phyloP scores from a whole-genome alignment of 2,888 invertebrate genomes.

The Cheilosia vernalis region DNA sequence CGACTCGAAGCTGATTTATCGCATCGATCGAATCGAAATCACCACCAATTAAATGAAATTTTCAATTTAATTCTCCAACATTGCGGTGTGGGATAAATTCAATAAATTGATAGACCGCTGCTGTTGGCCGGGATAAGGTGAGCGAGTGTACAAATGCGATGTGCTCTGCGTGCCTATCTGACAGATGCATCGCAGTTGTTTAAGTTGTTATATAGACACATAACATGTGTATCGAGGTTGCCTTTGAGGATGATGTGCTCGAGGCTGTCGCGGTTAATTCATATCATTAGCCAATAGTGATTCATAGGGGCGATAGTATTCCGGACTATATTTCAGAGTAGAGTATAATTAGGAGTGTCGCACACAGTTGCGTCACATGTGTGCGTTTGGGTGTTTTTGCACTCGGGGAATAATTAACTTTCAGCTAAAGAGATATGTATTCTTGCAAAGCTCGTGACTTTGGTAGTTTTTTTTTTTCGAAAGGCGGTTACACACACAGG shows the following conservation, averaged over 20 bases:
- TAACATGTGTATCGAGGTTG: slow-evolving; percentile 50
- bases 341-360: slow-evolving; percentile 27
- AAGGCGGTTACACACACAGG: too few relatives aligned
- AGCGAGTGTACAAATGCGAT: slow-evolving; percentile 2
- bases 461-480: neutral
- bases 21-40: slow-evolving; percentile 31
- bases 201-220: slow-evolving; percentile 19
- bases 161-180: slow-evolving; percentile 25
- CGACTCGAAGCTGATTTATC: neutral
- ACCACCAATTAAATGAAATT: slow-evolving; percentile 52
- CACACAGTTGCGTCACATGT: slow-evolving; percentile 27
- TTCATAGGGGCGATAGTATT: slow-evolving; percentile 23
- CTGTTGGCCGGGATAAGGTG: neutral
- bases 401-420: slow-evolving; percentile 42
- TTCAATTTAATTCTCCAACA: slow-evolving; percentile 27
- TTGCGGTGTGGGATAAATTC: slow-evolving; percentile 41
- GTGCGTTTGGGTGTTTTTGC: neutral
- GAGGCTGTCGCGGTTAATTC: slow-evolving; percentile 18
- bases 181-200: slow-evolving; percentile 41
- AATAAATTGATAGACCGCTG: slow-evolving; percentile 47
- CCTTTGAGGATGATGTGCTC: slow-evolving; percentile 28
- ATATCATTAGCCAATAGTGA: slow-evolving; percentile 45
- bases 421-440: slow-evolving; percentile 20
- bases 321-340: neutral
- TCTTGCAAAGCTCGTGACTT: slow-evolving; percentile 30